Evolutionary conservation across 2,113 vertebrate species (phyloP).

Genomic region (Siniperca chuatsi): DNA sequence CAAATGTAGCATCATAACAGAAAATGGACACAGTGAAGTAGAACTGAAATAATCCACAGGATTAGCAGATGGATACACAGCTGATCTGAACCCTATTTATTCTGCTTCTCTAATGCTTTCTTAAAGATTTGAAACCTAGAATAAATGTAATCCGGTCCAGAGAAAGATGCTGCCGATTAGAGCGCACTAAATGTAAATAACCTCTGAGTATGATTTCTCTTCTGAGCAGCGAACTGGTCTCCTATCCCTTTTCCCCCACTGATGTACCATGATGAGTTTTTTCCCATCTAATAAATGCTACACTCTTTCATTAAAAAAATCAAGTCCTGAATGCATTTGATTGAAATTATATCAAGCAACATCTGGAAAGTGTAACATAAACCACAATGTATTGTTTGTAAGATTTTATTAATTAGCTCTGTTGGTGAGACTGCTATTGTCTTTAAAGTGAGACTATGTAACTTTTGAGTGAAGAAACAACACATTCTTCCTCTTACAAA

Average conservation of each 20-base stretch:
- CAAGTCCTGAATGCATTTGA: background rate
- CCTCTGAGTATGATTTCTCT: slow-evolving; percentile 14
- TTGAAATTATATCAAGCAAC: background rate
- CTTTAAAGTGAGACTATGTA: background rate
- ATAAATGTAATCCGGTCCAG: slow-evolving; percentile 35
- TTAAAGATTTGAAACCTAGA: slow-evolving; percentile 35
- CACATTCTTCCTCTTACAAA: background rate
- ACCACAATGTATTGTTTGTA: background rate
- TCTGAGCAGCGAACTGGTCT: background rate
- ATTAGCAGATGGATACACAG: slow-evolving; percentile 41
- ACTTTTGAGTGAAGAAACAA: background rate
- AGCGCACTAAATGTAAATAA: slow-evolving; percentile 33
- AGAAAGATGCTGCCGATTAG: slow-evolving; percentile 27
- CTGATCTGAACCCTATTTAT: slow-evolving; percentile 28
- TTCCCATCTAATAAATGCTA: background rate
- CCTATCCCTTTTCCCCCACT: background rate
- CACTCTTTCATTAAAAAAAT: background rate
- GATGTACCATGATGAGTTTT: background rate
- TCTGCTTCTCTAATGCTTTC: slow-evolving; percentile 33
- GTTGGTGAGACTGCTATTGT: background rate
- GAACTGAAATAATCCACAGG: slow-evolving; percentile 53
- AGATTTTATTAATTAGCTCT: background rate
- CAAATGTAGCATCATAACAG: background rate
- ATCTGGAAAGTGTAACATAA: background rate
- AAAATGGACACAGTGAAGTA: slow-evolving; percentile 8